Percentiles rank a stretch among this genome's conserved stretches.
phyloP scores from a whole-genome alignment of 2,888 invertebrate species.

The Diaprepes abbreviatus region DNA sequence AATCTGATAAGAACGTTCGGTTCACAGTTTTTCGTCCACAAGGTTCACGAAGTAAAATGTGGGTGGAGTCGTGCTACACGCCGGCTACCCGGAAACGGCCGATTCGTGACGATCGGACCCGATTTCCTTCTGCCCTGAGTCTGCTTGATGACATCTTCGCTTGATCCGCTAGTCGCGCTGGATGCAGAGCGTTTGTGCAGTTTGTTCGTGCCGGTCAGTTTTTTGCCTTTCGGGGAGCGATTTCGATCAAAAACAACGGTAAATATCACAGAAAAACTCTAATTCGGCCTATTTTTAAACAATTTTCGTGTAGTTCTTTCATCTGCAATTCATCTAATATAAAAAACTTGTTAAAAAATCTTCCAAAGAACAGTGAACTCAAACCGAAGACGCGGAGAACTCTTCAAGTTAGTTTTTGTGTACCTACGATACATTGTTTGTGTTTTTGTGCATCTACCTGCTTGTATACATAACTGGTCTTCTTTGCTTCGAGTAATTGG shows the following conservation, averaged over 20 bases:
- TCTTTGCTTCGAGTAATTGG: slow-evolving; percentile 32
- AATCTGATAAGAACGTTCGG: slow-evolving; percentile 41
- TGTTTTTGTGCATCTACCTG: slow-evolving; percentile 46
- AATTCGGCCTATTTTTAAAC: not conserved
- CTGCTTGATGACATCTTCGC: slow-evolving; percentile 48
- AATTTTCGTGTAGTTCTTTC: not conserved
- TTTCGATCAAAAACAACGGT: slow-evolving; percentile 37
- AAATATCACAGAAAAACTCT: slow-evolving; percentile 34
- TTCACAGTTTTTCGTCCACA: slow-evolving; percentile 43
- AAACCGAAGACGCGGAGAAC: slow-evolving; percentile 31
- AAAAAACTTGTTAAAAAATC: not conserved
- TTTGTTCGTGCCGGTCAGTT: slow-evolving; percentile 35
- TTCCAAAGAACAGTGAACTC: slow-evolving; percentile 37
- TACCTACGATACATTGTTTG: slow-evolving; percentile 46
- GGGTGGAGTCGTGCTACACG: slow-evolving; percentile 47
- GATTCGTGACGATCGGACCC: slow-evolving; percentile 38
- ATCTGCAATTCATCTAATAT: not conserved
- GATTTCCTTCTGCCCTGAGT: slow-evolving; percentile 44
- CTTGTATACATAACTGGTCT: slow-evolving; percentile 34
- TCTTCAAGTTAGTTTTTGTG: slow-evolving; percentile 47
- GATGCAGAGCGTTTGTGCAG: slow-evolving; percentile 36
- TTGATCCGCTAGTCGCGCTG: slow-evolving; percentile 46
- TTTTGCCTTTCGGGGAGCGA: slow-evolving; percentile 14
- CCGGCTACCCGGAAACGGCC: slow-evolving; percentile 40
- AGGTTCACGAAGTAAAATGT: slow-evolving; percentile 45